Evolutionary conservation across 2,888 invertebrate genomes (phyloP).

Genomic region (Apotomis turbidana): DNA sequence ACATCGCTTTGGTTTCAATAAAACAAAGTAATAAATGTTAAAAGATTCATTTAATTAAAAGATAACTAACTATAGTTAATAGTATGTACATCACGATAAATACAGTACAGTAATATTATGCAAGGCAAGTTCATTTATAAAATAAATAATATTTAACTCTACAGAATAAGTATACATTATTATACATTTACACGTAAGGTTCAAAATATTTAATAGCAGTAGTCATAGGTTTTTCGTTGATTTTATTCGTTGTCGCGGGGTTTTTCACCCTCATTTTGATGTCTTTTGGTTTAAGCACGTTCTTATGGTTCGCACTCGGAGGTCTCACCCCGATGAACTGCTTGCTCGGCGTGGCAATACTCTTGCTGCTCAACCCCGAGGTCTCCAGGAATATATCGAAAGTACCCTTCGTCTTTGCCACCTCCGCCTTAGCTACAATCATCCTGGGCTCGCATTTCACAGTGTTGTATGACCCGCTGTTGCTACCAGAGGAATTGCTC

Average conservation of each 20-base stretch:
- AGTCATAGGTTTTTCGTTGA: slow-evolving; percentile 82
- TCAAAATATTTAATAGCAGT: slow-evolving; percentile 83
- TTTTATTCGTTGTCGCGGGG: slow-evolving; percentile 84
- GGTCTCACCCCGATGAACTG: slow-evolving; percentile 77
- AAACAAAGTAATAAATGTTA: slow-evolving; percentile 68
- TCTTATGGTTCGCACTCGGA: slow-evolving; percentile 88
- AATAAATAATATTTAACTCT: slow-evolving; percentile 75
- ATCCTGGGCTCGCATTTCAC: slow-evolving; percentile 77
- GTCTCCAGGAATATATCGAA: slow-evolving; percentile 92
- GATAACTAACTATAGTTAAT: slow-evolving; percentile 36
- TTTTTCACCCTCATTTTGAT: slow-evolving; percentile 89
- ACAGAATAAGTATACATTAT: slow-evolving; percentile 52
- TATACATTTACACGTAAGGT: slow-evolving; percentile 72
- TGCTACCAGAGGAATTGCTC: slow-evolving; percentile 82
- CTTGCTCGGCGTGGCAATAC: slow-evolving; percentile 85
- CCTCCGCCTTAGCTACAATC: slow-evolving; percentile 63
- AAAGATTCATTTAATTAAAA: slow-evolving; percentile 59
- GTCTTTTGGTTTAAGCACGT: slow-evolving; percentile 90
- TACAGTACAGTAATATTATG: slow-evolving; percentile 72
- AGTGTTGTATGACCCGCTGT: slow-evolving; percentile 77
- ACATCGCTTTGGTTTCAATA: slow-evolving; percentile 54
- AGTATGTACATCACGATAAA: slow-evolving; percentile 41
- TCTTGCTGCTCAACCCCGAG: slow-evolving; percentile 91
- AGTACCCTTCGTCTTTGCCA: slow-evolving; percentile 74
- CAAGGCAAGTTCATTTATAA: slow-evolving; percentile 79